These are phyloP conservation scores for Myotis myotis DNA, from an alignment of 2,797 vertebrate species.

Conservation along the genomic window DNA sequence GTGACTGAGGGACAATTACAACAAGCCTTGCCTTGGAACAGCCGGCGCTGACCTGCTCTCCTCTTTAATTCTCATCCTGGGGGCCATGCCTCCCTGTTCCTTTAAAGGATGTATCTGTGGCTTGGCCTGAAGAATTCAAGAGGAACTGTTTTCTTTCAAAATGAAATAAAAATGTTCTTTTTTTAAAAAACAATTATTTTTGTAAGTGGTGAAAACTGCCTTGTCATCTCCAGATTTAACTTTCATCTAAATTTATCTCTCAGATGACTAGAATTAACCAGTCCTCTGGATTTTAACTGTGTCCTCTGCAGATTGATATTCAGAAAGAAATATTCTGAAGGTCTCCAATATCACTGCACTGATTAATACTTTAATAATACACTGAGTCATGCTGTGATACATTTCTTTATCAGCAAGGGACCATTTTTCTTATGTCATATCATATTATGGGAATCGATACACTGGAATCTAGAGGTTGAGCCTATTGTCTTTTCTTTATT, in stretches of 20 bases:
- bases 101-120: constrained; percentile 33
- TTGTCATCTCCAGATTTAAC: constrained; percentile 41
- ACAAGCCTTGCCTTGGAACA: not conserved
- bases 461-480: not conserved
- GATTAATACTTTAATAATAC: not conserved
- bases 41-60: not conserved
- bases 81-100: not conserved
- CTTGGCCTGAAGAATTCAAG: constrained; percentile 42
- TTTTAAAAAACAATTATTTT: not conserved
- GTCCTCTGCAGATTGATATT: not conserved
- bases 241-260: constrained; percentile 43
- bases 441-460: not conserved
- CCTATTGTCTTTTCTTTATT: not conserved
- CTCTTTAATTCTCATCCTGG: not conserved
- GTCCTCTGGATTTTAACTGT: not conserved
- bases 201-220: constrained; percentile 49
- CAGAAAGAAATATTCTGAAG: not conserved
- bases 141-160: constrained; percentile 50
- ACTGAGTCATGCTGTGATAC: not conserved
- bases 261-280: not conserved
- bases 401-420: not conserved
- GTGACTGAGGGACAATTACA: not conserved
- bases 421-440: not conserved
- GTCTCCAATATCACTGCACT: not conserved
- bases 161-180: constrained; percentile 26